Evolutionary conservation across 2,888 invertebrate genomes (phyloP), one percentile per base, ranked within the genome.

Genomic region (Eupithecia dodoneata): DNA sequence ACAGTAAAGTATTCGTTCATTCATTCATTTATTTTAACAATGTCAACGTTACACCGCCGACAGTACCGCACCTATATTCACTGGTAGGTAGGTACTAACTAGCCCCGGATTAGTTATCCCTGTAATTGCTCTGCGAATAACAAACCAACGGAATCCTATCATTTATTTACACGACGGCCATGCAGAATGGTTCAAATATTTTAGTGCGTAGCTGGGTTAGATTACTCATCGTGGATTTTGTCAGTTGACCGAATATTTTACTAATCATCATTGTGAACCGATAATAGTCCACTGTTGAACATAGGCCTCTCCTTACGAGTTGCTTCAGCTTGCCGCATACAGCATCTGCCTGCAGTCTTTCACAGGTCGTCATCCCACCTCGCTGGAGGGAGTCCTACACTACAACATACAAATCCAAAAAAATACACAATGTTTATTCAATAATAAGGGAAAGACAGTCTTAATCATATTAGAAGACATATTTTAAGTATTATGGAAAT

Each of bases 41-140:
- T 55, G 6, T 6, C n/a, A 18, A 9, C 41, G 12, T 65, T 18
- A 6, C 4, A 13, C 2, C 42, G 66, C 42, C 15, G 42, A 66
- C 66, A 13, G 65, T 66, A 66, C n/a, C 55, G 3, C 66, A 66
- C 15, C 7, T 42, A 66, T 42, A 66, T 41, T 66, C 42, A 66
- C 42, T 42, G 15, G 66, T 41, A 66, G 15, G 66, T 41, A 66
- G 13, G 42, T 15, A 10, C 59, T 15, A 15, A 15, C 52, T 18
- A 12, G 42, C 15, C 66, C 66, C 66, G 66, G 42, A 66, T 66
- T 66, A 66, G 66, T 66, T 30, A 15, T 42, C 66, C 2, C 42
- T 15, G 41, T 66, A 66, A 66, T 41, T 66, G 42, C 66, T 42
- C 15, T 66, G 18, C 42, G 42, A 66, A 66, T 42, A 66, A 66